Evolutionary conservation across 2,113 vertebrate species (phyloP), one percentile per base, ranked within the genome.

Genomic region (Thomomys bottae): DNA sequence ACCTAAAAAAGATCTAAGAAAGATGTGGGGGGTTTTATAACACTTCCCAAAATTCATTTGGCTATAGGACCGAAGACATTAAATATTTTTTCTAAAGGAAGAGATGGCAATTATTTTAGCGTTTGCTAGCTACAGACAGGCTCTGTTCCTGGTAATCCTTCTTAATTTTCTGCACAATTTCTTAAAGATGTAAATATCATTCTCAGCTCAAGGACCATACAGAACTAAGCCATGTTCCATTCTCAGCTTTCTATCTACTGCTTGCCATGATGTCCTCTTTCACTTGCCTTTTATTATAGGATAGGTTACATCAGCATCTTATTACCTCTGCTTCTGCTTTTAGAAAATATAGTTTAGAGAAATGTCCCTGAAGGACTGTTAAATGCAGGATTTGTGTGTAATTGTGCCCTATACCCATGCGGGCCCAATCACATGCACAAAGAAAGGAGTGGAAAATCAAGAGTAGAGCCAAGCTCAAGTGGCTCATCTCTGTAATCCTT

Each of bases 111-210:
- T 57, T 71, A 86, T 32, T 92, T 70, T 57, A 85, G 11, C 18
- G n/a, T 61, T 81, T 76, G 17, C n/a, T 63, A 38, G 15, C 36
- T 18, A 71, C 30, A 40, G 57, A n/a, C 11, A 7, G 5, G 5
- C 38, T 88, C 15, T 64, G 45, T n/a, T 81, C 21, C 15, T 64
- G 24, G n/a, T n/a, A n/a, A 63, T 64, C 54, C 24, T 21, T n/a
- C 34, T 26, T 49, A 18, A 20, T 57, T 23, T 83, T 64, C 75
- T 38, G 64, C 32, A 30, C 0, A 57, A 42, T 21, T 21, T 36
- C 71, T 68, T 77, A 75, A 87, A 84, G 71, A 40, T 61, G 26
- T 28, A 88, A 84, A 90, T 71, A 30, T 67, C 21, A 34, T 75
- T 87, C 64, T 81, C 40, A 63, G 21, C 45, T 90, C 17, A 30